Evolutionary conservation across 2,113 vertebrate genomes (phyloP), one percentile per base, ranked within the genome.

Genomic region (Psephotus haematonotus): DNA sequence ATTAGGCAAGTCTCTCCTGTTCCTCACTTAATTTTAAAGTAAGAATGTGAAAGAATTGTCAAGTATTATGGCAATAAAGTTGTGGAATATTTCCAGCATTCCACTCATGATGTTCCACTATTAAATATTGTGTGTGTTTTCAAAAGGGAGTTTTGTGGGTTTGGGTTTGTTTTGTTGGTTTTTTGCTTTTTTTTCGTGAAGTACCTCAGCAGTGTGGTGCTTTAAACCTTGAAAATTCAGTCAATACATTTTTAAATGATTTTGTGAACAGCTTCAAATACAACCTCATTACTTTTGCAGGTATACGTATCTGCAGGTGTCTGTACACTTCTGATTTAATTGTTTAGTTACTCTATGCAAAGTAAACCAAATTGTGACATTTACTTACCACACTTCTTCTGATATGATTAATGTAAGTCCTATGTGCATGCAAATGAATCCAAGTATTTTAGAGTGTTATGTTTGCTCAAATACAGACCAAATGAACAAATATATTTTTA

Each of bases 321-420:
- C 31, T 70, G 19, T 63, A 60, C 18, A 77, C 11, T 72, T 81
- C 62, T 88, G 70, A 65, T 62, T 90, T 81, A 89, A 77, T 49
- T 76, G 70, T 90, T 94, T 79, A 86, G 71, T 82, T 90, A 90
- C 41, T 47, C 14, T 86, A 72, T 14, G 52, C 43, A 92, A 92
- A 92, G 55, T 92, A 89, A 91, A 92, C 82, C 43, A 90, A 72
- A 64, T 65, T 88, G 52, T 84, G 67, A 70, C 92, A 80, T 88
- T 82, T 47, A 71, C 80, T 95, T 90, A 90, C 53, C 77, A 13
- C 88, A 70, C 84, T 76, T 76, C 74, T 92, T 83, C 69, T 72
- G n/a, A 64, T 84, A 83, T 62, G 43, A 86, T 89, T 91, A 77
- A 95, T 74, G 79, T 80, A 53, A 91, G 55, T 29, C 83, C 46